Evolutionary conservation across 2,888 invertebrate species (phyloP).

Genomic region (Aleiodes testaceus): DNA sequence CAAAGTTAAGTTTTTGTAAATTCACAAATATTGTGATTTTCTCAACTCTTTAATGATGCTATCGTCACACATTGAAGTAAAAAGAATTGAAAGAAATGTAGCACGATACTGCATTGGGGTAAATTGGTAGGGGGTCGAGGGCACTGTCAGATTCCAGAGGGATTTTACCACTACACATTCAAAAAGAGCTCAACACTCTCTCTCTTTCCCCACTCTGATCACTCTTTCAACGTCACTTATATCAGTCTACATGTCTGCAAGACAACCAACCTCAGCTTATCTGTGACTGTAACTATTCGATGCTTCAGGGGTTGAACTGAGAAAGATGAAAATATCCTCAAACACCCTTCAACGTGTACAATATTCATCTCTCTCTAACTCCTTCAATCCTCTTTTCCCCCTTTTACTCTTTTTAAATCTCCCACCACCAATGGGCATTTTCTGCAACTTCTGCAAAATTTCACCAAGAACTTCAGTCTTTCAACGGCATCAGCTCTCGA

Average conservation of each 20-base stretch:
- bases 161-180: slow-evolving; percentile 61
- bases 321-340: slow-evolving; percentile 27
- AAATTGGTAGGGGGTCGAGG: slow-evolving; percentile 57
- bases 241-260: slow-evolving; percentile 51
- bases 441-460: slow-evolving; percentile 71
- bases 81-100: slow-evolving; percentile 36
- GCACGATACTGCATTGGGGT: slow-evolving; percentile 61
- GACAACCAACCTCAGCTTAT: slow-evolving; percentile 47
- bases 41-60: background rate
- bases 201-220: slow-evolving; percentile 31
- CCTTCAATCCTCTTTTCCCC: slow-evolving; percentile 42
- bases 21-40: background rate
- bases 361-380: slow-evolving; percentile 28
- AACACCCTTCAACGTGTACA: slow-evolving; percentile 13
- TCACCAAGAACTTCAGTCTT: slow-evolving; percentile 66
- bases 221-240: slow-evolving; percentile 50
- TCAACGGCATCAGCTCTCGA: slow-evolving; percentile 59
- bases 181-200: background rate
- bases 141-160: slow-evolving; percentile 59
- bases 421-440: slow-evolving; percentile 52
- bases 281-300: slow-evolving; percentile 42
- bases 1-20: background rate
- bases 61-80: background rate
- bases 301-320: background rate
- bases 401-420: slow-evolving; percentile 39